phyloP scores from a whole-genome alignment of 1,140 invertebrate genomes.

The Halictus rubicundus region DNA sequence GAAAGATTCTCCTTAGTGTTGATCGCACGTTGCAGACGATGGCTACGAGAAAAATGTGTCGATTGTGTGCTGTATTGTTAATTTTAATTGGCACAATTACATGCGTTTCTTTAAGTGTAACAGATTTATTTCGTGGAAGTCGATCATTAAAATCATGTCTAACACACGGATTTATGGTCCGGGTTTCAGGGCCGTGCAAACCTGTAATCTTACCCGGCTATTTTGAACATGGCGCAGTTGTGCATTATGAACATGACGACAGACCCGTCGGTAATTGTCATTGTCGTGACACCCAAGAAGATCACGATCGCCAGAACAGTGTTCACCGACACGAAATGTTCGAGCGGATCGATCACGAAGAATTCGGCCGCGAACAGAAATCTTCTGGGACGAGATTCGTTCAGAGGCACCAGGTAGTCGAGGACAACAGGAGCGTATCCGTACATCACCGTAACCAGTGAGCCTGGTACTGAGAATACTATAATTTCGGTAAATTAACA shows the following conservation, averaged over 20 bases:
- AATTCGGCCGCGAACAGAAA: slow-evolving; percentile 1
- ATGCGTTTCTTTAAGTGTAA: no score
- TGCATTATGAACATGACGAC: slow-evolving; percentile 46
- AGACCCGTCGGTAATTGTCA: slow-evolving; percentile 49
- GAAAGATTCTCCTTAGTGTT: neutral
- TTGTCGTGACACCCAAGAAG: neutral
- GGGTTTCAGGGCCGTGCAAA: no score
- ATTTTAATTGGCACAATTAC: no score
- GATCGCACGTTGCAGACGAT: slow-evolving; percentile 26
- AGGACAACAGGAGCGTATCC: slow-evolving; percentile 13
- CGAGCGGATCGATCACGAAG: slow-evolving; percentile 7
- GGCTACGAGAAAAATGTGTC: neutral
- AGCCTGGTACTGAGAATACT: neutral
- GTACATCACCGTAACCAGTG: neutral
- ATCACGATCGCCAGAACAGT: neutral
- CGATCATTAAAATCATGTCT: no score
- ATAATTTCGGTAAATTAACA: neutral
- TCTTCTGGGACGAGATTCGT: slow-evolving; percentile 17
- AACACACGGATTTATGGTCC: no score
- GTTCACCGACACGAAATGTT: slow-evolving; percentile 39
- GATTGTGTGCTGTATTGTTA: no score
- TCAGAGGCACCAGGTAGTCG: slow-evolving; percentile 12
- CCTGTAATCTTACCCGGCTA: slow-evolving; percentile 61
- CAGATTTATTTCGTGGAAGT: no score
- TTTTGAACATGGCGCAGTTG: slow-evolving; percentile 51